phyloP scores from a whole-genome alignment of 2,797 vertebrate species.

The Capromys pilorides region DNA sequence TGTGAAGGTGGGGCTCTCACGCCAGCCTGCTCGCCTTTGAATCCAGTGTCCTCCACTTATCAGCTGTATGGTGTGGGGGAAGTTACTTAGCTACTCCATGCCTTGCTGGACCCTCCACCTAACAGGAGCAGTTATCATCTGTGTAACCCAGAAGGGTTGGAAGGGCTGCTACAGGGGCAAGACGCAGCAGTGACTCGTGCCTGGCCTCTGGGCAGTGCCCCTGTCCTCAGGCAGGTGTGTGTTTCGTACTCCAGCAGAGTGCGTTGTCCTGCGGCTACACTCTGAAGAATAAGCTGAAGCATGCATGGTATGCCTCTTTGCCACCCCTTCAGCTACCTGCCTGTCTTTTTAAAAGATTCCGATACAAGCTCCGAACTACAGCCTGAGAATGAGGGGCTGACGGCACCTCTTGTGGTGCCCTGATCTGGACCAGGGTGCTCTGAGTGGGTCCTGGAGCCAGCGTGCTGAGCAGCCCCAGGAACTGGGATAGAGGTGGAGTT shows the following conservation, averaged over 20 bases:
- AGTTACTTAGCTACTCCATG: not conserved
- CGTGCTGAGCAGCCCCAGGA: not conserved
- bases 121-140: not conserved
- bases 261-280: rapidly evolving
- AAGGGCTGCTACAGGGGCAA: rapidly evolving
- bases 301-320: rapidly evolving
- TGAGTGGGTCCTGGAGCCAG: not conserved
- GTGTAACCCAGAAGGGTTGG: rapidly evolving
- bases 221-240: not conserved
- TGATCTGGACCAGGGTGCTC: too few species aligned
- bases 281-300: not conserved
- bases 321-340: too few species aligned
- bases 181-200: not conserved
- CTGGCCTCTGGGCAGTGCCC: rapidly evolving
- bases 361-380: not conserved
- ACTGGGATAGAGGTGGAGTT: not conserved
- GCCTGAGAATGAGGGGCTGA: not conserved
- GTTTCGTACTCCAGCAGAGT: not conserved
- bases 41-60: not conserved
- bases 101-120: not conserved
- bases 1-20: not conserved
- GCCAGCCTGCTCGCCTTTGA: not conserved
- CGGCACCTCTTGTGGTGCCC: not conserved
- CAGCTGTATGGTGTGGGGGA: not conserved
- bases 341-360: not conserved